phyloP scores from a whole-genome alignment of 2,113 vertebrate genomes.

The Noctilio leporinus region DNA sequence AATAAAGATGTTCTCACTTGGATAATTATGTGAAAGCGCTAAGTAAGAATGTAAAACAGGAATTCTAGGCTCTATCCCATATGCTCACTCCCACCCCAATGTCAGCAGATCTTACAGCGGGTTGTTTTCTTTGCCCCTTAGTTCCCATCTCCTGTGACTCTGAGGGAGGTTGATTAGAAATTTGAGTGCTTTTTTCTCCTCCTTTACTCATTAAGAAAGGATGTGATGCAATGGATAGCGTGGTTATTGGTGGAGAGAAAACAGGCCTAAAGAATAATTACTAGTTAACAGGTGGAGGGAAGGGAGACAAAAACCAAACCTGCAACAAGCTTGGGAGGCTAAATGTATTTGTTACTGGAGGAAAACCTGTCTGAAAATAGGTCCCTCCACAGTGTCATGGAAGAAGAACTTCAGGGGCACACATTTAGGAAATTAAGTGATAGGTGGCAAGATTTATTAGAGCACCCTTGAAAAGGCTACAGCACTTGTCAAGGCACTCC shows the following conservation, averaged over 20 bases:
- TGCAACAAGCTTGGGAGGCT: not conserved
- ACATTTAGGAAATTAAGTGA: too few species aligned
- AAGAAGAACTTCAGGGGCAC: too few species aligned
- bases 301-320: not conserved
- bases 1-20: not conserved
- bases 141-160: not conserved
- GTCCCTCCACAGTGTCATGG: too few species aligned
- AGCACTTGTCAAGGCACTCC: too few species aligned
- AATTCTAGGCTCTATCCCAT: not conserved
- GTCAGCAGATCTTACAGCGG: not conserved
- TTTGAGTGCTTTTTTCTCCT: not conserved
- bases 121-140: not conserved
- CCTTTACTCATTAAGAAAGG: not conserved
- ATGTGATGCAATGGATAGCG: not conserved
- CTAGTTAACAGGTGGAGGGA: not conserved
- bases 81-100: too few species aligned
- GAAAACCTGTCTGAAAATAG: too few species aligned
- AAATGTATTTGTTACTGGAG: not conserved
- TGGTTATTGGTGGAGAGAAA: not conserved
- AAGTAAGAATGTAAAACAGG: not conserved
- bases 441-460: too few species aligned
- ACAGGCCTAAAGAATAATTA: not conserved
- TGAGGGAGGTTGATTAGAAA: not conserved
- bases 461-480: too few species aligned
- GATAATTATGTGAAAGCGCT: not conserved